Evolutionary conservation across 2,888 invertebrate species (phyloP).

Genomic region (Sesia bembeciformis): DNA sequence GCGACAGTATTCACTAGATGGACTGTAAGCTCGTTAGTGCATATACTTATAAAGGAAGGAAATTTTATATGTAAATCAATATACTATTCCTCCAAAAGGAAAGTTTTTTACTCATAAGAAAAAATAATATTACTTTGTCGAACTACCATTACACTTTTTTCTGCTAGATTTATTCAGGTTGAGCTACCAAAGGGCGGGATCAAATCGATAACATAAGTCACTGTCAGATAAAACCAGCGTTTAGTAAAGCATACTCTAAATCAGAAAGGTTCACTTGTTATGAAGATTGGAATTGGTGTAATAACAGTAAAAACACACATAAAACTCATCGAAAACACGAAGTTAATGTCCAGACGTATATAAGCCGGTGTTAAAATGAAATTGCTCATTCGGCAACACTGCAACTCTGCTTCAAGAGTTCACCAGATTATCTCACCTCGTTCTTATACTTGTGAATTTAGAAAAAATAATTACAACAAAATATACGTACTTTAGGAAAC

Average conservation of each 20-base stretch:
- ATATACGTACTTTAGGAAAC: too few species aligned
- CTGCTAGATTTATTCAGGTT: background rate
- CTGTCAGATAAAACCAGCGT: constrained; percentile 16
- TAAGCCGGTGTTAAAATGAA: constrained; percentile 4
- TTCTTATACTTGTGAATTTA: too few species aligned
- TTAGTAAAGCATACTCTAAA: constrained; percentile 7
- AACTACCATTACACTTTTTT: background rate
- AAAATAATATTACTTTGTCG: background rate
- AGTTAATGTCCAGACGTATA: constrained; percentile 22
- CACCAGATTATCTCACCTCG: background rate
- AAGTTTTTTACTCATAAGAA: background rate
- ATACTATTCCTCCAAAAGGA: too few species aligned
- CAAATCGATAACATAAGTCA: constrained; percentile 8
- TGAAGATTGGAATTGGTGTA: constrained; percentile 32
- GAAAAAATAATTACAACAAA: too few species aligned
- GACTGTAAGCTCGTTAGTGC: too few species aligned
- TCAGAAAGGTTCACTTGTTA: constrained; percentile 23
- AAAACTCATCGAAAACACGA: constrained; percentile 20
- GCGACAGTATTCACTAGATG: too few species aligned
- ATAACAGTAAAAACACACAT: constrained; percentile 31
- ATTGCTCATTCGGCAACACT: constrained; percentile 3
- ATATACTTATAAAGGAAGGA: too few species aligned
- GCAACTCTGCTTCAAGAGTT: background rate
- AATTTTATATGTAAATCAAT: too few species aligned
- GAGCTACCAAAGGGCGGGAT: background rate